Percentiles rank a stretch among this genome's conserved stretches.
Conservation (phyloP, 2,888 invertebrate genomes). For the Ochlodes sylvanus region DNA sequence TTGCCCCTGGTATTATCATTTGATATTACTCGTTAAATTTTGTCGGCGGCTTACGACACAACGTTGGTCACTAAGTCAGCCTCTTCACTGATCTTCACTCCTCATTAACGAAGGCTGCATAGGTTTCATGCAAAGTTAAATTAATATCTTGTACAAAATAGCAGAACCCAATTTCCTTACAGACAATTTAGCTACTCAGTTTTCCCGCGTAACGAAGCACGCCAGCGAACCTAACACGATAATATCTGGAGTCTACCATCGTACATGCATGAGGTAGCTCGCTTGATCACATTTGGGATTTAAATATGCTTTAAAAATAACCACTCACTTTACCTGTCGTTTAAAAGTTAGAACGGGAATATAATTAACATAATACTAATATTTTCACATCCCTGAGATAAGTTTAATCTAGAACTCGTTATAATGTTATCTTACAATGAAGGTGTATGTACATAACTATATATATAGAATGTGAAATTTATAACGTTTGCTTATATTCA, state of each 20-base stretch:
- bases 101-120: neutral
- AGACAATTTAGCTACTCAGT: conserved; percentile 32
- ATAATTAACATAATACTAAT: no score
- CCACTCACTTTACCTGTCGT: no score
- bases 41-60: no score
- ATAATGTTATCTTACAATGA: no score
- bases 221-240: conserved; percentile 30
- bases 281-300: conserved; percentile 10
- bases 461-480: no score
- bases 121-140: neutral
- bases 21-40: no score
- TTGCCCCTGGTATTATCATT: no score
- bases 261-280: conserved; percentile 9
- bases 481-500: no score
- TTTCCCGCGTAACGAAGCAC: conserved; percentile 28
- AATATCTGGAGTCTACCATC: conserved; percentile 28
- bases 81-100: neutral
- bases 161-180: conserved; percentile 28
- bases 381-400: no score
- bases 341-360: no score
- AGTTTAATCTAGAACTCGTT: no score
- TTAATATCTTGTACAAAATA: conserved; percentile 21
- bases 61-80: neutral
- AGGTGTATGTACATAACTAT: no score
- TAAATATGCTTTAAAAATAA: neutral